These are phyloP conservation scores for Masnerella sp. DNA, from an alignment of 2,888 invertebrate species.

Conservation along the genomic window DNA sequence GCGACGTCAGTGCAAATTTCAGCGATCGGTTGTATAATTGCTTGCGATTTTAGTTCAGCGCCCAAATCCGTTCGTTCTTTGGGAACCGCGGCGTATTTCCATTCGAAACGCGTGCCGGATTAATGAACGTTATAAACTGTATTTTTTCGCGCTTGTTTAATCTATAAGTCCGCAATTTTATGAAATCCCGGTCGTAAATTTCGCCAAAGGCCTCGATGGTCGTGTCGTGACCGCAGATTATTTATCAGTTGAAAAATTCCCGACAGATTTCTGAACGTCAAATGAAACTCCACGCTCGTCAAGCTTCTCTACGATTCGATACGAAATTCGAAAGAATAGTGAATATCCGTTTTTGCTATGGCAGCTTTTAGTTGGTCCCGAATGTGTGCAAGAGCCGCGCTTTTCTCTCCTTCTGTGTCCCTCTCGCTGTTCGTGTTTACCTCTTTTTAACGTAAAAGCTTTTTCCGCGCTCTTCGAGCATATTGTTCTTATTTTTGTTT, in stretches of 20 bases:
- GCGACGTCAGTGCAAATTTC: constrained; percentile 26
- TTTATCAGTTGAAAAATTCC: constrained; percentile 15
- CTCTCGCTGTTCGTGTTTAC: constrained; percentile 10
- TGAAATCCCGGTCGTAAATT: constrained; percentile 17
- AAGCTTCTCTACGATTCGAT: constrained; percentile 37
- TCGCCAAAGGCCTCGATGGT: constrained; percentile 28
- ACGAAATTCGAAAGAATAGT: constrained; percentile 44
- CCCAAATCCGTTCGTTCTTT: no score
- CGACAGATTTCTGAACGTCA: constrained; percentile 18
- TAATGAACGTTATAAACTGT: no score
- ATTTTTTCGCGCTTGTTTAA: constrained; percentile 19
- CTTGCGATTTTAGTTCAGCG: not conserved
- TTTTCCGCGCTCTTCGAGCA: constrained; percentile 52
- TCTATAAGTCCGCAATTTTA: constrained; percentile 23
- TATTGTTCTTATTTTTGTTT: constrained; percentile 55
- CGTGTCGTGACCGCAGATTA: constrained; percentile 13
- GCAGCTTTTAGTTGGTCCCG: constrained; percentile 75
- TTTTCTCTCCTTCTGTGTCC: constrained; percentile 19
- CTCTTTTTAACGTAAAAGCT: constrained; percentile 57
- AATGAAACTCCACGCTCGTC: constrained; percentile 30
- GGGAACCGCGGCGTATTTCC: no score
- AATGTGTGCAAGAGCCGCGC: constrained; percentile 69
- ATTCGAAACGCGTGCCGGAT: constrained; percentile 5
- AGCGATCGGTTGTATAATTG: no score
- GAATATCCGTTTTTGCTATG: constrained; percentile 65